Evolutionary conservation across 2,113 vertebrate species (phyloP).

Genomic region (Panurus biarmicus): DNA sequence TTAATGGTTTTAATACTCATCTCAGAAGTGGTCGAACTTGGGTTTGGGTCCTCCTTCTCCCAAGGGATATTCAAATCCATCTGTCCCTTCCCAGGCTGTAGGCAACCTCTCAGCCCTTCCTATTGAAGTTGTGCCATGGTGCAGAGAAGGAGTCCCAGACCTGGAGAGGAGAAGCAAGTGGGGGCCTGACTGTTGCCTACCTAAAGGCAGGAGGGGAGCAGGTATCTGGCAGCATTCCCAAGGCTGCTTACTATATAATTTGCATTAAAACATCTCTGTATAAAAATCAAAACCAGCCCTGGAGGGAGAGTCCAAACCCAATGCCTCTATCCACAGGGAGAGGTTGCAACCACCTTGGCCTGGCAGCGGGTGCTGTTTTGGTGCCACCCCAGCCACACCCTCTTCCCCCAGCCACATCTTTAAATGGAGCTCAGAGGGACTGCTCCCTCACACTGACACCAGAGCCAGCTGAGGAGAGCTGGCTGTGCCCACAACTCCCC

Average conservation of each 20-base stretch:
- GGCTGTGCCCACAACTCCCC: not conserved
- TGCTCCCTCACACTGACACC: not conserved
- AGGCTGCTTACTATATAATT: not conserved
- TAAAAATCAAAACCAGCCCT: constrained; percentile 23
- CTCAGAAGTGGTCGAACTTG: constrained; percentile 42
- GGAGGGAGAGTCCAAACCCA: constrained; percentile 18
- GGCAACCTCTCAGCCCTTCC: constrained; percentile 37
- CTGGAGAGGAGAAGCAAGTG: constrained; percentile 32
- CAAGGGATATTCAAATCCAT: constrained; percentile 51
- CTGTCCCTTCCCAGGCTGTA: constrained; percentile 61
- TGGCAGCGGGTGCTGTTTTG: not conserved
- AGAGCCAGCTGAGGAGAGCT: not conserved
- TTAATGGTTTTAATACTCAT: not conserved
- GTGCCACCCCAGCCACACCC: not conserved
- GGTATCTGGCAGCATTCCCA: not conserved
- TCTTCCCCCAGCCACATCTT: not conserved
- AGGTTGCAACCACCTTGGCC: not conserved
- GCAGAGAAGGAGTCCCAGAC: not conserved
- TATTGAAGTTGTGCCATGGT: constrained; percentile 36
- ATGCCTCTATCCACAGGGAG: not conserved
- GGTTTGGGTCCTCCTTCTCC: constrained; percentile 38
- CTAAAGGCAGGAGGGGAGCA: not conserved
- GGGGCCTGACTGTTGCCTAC: constrained; percentile 30
- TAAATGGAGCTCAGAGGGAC: not conserved
- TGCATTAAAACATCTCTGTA: constrained; percentile 23